Percentiles rank a stretch among this genome's conserved stretches.
These are phyloP conservation scores for Meloidogyne hapla DNA, from an alignment of 1,140 invertebrate species.

Conservation along the genomic window DNA sequence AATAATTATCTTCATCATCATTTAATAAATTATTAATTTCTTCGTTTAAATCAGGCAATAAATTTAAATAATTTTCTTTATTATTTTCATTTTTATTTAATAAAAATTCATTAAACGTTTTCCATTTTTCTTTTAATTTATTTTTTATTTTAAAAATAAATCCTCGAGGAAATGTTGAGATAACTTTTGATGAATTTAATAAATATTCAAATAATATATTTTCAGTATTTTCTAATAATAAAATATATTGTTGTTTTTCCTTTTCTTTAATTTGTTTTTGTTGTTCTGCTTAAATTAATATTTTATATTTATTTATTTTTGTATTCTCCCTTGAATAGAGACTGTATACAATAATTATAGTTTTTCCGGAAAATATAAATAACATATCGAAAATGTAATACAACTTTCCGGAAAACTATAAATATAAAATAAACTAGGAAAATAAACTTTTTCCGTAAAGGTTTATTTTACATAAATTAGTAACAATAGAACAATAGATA, in stretches of 20 bases:
- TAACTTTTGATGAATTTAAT: neutral
- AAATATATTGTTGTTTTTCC: neutral
- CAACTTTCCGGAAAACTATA: too few species aligned
- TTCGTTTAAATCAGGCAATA: conserved; percentile 4
- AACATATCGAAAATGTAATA: too few species aligned
- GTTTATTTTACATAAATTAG: too few species aligned
- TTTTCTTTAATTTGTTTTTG: neutral
- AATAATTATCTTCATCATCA: neutral
- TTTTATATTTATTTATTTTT: neutral
- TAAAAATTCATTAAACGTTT: neutral
- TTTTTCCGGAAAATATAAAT: too few species aligned
- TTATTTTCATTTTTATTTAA: neutral
- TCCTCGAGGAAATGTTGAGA: neutral
- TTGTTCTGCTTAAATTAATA: neutral
- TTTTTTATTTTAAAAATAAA: neutral
- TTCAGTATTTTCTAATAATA: neutral
- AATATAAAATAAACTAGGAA: too few species aligned
- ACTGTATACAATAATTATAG: too few species aligned
- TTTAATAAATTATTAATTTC: conserved; percentile 7
- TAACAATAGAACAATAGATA: too few species aligned
- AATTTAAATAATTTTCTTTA: conserved; percentile 9
- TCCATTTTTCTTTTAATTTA: conserved; percentile 6
- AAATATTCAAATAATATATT: conserved; percentile 13
- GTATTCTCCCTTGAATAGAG: too few species aligned
- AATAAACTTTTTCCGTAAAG: too few species aligned